phyloP scores from a whole-genome alignment of 2,113 vertebrate species.

The Spermophilus dauricus region DNA sequence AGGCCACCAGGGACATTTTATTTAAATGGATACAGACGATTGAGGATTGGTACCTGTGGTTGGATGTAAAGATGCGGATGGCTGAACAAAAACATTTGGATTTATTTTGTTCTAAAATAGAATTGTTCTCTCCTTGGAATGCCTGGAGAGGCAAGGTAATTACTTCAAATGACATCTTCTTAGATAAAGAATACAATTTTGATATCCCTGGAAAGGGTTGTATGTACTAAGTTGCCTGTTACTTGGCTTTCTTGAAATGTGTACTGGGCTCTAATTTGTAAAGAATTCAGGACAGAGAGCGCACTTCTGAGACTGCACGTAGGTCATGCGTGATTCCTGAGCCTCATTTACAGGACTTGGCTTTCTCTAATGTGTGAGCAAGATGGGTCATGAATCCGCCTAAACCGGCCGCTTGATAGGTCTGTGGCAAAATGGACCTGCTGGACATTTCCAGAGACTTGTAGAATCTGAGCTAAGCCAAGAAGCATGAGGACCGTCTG shows the following conservation, averaged over 20 bases:
- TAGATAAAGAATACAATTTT: background rate
- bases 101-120: background rate
- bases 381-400: rapidly evolving
- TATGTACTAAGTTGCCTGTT: background rate
- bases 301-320: rapidly evolving
- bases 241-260: background rate
- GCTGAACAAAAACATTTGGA: background rate
- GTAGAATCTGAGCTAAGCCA: background rate
- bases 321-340: background rate
- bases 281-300: background rate
- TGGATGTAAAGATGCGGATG: background rate
- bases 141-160: background rate
- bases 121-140: background rate
- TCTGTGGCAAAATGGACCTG: background rate
- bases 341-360: background rate
- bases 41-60: background rate
- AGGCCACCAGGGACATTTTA: background rate
- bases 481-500: rapidly evolving
- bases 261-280: background rate
- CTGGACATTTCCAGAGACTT: background rate
- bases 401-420: rapidly evolving
- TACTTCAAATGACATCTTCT: background rate
- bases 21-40: background rate
- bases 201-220: background rate
- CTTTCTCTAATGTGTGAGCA: background rate